Conservation (phyloP, 2,113 vertebrate genomes). For the Pterocles orientalis region DNA sequence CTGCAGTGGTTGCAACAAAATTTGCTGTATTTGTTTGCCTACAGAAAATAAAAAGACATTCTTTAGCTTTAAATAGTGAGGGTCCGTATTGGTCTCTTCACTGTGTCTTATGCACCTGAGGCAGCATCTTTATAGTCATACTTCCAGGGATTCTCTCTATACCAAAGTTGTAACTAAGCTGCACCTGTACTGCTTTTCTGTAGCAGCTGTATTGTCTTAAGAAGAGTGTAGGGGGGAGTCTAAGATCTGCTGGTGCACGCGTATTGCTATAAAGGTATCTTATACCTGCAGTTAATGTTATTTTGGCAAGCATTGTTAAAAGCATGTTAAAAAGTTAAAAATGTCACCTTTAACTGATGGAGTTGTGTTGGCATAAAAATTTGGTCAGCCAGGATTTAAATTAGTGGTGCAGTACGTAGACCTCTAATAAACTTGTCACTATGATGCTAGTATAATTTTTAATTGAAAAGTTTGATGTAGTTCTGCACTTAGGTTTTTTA, state of each 20-base stretch:
- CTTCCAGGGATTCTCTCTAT: background rate
- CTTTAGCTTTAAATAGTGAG: background rate
- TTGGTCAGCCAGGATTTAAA: background rate
- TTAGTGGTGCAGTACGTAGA: background rate
- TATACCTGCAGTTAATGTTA: background rate
- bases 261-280: background rate
- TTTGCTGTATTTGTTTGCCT: background rate
- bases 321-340: background rate
- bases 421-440: conserved; percentile 1
- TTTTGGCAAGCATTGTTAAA: background rate
- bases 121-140: background rate
- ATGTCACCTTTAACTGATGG: background rate
- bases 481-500: background rate
- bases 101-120: background rate
- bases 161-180: background rate
- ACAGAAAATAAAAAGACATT: background rate
- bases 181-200: background rate
- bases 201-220: background rate
- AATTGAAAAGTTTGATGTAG: background rate
- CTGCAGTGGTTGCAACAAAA: background rate
- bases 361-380: background rate
- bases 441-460: background rate
- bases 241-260: background rate
- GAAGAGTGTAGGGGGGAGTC: background rate
- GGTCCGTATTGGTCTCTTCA: background rate